Evolutionary conservation across 2,113 vertebrate species (phyloP), one percentile per base, ranked within the genome.

Genomic region (Ochotona curzoniae): DNA sequence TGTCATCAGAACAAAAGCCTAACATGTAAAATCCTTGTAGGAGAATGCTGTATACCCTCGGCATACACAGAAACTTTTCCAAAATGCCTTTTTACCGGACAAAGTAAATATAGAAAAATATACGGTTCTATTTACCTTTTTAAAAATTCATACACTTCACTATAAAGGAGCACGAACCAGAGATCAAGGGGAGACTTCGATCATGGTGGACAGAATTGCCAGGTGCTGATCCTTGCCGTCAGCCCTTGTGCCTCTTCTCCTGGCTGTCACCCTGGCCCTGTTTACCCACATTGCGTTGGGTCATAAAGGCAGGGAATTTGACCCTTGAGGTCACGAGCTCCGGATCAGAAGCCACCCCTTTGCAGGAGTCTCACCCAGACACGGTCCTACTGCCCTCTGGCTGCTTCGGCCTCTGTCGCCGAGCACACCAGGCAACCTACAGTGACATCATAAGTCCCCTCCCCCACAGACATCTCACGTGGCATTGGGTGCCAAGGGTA

Each of bases 1-100:
- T 61, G 25, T 87, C 30, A 57, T 57, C 49, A 57, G 87, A 87
- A 83, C 35, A 78, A 76, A 93, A 87, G 18, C 54, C 64, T 32
- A 84, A 76, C 47, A 75, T 86, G 83, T 57, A 89, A 71, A 87
- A 70, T 49, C 66, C n/a, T 75, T 9, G 32, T 21, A 57, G 44
- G 67, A 69, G 28, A 87, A 76, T 61, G 35, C 60, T 69, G 3
- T 51, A 67, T 54, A 25, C 47, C 32, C 69, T 81, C 70, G 26
- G 26, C 10, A n/a, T 51, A 73, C 23, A 49, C 12, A 86, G 64
- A 79, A 82, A 74, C 64, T 32, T 49, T 60, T 47, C 84, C 60
- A 87, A 87, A 32, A 14, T 66, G 66, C 44, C 14, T 82, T 87
- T 78, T 57, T 57, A 82, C 66, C 10, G 54, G 30, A 70, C 15